Evolutionary conservation across 2,113 vertebrate species (phyloP).

Genomic region (Sardina pilchardus): DNA sequence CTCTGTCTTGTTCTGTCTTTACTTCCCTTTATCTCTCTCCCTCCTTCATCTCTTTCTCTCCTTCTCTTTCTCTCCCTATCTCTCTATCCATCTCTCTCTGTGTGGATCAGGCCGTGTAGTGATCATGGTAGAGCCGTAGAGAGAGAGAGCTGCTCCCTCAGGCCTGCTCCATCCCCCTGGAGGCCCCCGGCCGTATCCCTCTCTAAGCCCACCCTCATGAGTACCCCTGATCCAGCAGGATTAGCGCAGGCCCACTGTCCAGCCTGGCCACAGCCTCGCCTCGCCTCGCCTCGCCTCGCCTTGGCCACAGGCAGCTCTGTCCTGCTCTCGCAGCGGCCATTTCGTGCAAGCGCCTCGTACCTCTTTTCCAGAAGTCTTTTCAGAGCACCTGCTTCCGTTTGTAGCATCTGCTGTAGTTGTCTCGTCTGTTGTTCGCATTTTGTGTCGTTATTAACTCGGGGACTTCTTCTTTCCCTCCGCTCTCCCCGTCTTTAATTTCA

Average conservation of each 20-base stretch:
- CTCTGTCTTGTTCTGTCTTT: neutral
- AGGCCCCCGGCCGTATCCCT: neutral
- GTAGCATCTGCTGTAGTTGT: neutral
- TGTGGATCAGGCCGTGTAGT: neutral
- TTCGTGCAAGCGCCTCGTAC: neutral
- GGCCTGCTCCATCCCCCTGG: neutral
- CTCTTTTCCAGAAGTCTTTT: neutral
- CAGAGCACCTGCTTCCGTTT: neutral
- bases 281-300: too few species aligned
- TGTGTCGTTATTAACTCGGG: neutral
- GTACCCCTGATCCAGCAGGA: neutral
- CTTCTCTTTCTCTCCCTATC: too few species aligned
- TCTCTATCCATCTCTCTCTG: conserved; percentile 23
- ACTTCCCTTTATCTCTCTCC: too few species aligned
- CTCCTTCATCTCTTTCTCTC: neutral
- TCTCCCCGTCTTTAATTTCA: neutral
- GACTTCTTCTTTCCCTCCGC: neutral
- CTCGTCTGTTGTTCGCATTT: neutral
- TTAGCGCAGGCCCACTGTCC: neutral
- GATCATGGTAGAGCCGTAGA: neutral
- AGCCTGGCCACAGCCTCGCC: neutral
- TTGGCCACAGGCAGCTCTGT: neutral
- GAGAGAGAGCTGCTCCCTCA: neutral
- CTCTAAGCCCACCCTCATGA: neutral
- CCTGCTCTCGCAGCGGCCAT: neutral